Evolutionary conservation across 1,140 invertebrate genomes (phyloP).

Genomic region (Temnothorax curvispinosus): DNA sequence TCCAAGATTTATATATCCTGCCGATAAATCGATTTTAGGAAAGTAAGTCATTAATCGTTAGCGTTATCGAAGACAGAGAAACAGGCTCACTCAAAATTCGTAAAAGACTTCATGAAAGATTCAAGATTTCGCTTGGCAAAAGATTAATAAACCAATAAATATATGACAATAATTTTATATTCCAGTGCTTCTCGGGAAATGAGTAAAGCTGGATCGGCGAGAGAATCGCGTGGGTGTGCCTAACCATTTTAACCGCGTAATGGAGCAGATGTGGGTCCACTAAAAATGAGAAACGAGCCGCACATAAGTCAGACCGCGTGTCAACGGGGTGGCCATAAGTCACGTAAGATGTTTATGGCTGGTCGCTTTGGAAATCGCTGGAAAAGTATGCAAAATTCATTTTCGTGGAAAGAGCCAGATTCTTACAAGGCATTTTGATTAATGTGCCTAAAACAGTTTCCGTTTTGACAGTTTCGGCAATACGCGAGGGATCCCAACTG

Average conservation of each 20-base stretch:
- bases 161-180: background rate
- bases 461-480: background rate
- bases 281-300: slow-evolving; percentile 1
- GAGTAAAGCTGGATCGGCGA: background rate
- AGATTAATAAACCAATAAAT: background rate
- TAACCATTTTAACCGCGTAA: slow-evolving; percentile 25
- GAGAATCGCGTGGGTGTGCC: background rate
- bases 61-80: background rate
- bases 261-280: slow-evolving; percentile 51
- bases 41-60: background rate
- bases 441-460: background rate
- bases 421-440: background rate
- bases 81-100: background rate
- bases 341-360: slow-evolving; percentile 67
- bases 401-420: background rate
- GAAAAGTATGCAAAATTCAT: slow-evolving; percentile 75
- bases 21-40: background rate
- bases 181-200: background rate
- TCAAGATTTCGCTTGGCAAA: background rate
- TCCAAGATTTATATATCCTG: background rate
- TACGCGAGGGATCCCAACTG: background rate
- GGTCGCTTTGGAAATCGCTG: slow-evolving; percentile 66
- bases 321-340: slow-evolving; percentile 72
- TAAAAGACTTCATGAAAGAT: background rate
- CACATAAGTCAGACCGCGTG: slow-evolving; percentile 59